Evolutionary conservation across 2,797 vertebrate species (phyloP), one percentile per base, ranked within the genome.

Genomic region (Corythornis leucogaster): DNA sequence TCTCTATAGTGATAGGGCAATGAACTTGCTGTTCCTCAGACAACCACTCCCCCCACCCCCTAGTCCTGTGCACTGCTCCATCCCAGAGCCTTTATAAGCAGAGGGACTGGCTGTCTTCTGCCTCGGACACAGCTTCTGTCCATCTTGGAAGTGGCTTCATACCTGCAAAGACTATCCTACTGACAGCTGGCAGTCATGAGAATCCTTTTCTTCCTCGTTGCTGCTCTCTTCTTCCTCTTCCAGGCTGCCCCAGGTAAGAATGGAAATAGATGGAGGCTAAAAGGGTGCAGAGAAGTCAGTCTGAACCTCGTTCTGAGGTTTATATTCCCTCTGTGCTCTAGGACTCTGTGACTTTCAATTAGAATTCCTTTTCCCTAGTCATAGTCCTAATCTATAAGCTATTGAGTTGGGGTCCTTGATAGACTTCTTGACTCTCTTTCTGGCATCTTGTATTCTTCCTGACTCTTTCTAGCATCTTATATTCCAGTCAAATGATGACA

Each of bases 171-270:
- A 7, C 40, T 8, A 2, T n/a, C 33, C 55, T n/a, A 31, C 73
- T 35, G 45, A 38, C 51, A 76, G 45, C 70, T 57, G 30, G 24
- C 78, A 95, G 42, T 6, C 93, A 96, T 95, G 94, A 96, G 62
- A 61, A 93, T 95, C 68, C 94, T 96, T 26, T 95, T 94, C 81
- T 92, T 96, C 81, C 92, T 96, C 1, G 12, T 96, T 1, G 86
- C 92, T 87, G 15, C 84, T 77, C 71, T 96, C 86, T 90, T 92
- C 84, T 95, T 96, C 84, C 86, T 95, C 50, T 93, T 95, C 68
- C 95, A 95, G 87, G 93, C 90, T 82, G 38, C 92, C 77, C 89
- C 92, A 90, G 95, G 93, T 95, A 92, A 95, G 86, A 35, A 0
- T 74, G 26, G 46, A 57, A 31, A 46, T 8, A 77, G 42, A 5